phyloP scores from a whole-genome alignment of 2,888 invertebrate species.

The Glyphotaelius pellucidus region DNA sequence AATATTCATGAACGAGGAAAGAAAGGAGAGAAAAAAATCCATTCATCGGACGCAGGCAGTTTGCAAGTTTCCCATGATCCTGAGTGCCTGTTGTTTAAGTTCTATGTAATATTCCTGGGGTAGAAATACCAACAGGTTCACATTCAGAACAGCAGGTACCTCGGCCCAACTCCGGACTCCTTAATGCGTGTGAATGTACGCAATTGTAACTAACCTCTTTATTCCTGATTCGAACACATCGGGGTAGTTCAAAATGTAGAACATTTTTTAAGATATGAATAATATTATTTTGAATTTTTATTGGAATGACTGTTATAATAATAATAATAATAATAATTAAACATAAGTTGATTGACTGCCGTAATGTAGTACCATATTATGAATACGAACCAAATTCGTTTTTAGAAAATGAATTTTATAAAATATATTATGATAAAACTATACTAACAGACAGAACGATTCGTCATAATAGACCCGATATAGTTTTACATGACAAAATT shows the following conservation, averaged over 20 bases:
- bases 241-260: slow-evolving; percentile 15
- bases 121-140: slow-evolving; percentile 61
- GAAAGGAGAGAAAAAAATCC: slow-evolving; percentile 46
- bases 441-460: too few species aligned
- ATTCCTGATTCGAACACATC: neutral
- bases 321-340: too few species aligned
- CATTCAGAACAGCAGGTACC: slow-evolving; percentile 61
- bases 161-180: neutral
- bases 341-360: too few species aligned
- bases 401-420: too few species aligned
- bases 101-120: slow-evolving; percentile 51
- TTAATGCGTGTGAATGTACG: slow-evolving; percentile 63
- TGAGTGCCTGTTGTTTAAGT: slow-evolving; percentile 63
- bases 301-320: too few species aligned
- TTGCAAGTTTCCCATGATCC: slow-evolving; percentile 64
- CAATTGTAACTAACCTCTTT: slow-evolving; percentile 63
- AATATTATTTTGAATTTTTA: neutral
- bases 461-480: too few species aligned
- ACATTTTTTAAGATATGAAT: neutral
- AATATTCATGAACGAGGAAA: slow-evolving; percentile 54
- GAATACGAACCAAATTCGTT: too few species aligned
- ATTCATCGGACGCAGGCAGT: slow-evolving; percentile 36
- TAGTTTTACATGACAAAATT: too few species aligned
- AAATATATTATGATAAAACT: too few species aligned
- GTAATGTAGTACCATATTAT: too few species aligned